Conservation (phyloP, 2,888 invertebrate genomes). For the Herminia tarsipennalis region DNA sequence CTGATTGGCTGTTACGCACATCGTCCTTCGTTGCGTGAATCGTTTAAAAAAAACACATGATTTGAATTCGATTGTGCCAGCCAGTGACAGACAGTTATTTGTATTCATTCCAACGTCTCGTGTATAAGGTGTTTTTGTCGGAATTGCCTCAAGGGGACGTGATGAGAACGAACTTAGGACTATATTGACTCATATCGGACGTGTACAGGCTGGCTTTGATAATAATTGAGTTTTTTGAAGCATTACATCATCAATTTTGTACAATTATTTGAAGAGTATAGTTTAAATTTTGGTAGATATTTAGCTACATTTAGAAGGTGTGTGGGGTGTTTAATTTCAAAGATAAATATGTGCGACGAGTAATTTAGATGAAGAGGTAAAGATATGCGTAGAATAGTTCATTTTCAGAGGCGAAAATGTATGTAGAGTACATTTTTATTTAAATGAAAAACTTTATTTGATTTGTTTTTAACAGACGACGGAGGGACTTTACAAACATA, state of each 20-base stretch:
- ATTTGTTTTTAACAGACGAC: no score
- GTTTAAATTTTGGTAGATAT: no score
- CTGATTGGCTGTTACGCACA: conserved; percentile 50
- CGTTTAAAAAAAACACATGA: conserved; percentile 61
- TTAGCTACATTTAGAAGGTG: no score
- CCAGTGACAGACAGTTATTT: conserved; percentile 63
- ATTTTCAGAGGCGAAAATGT: no score
- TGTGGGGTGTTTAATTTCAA: no score
- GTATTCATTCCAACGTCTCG: conserved; percentile 69
- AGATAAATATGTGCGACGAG: no score
- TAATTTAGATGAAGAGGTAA: no score
- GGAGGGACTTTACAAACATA: no score
- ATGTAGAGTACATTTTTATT: no score
- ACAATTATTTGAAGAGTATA: background rate
- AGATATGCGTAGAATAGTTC: no score
- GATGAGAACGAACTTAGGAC: conserved; percentile 59
- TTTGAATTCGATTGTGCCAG: conserved; percentile 71
- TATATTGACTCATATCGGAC: conserved; percentile 39
- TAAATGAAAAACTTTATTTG: no score
- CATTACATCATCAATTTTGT: background rate
- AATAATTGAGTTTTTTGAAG: conserved; percentile 17
- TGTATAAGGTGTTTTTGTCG: conserved; percentile 76
- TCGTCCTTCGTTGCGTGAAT: conserved; percentile 70
- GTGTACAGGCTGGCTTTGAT: conserved; percentile 25
- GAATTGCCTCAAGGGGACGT: conserved; percentile 76